Percentiles rank a stretch among this genome's conserved stretches.
Evolutionary conservation across 2,797 vertebrate genomes (phyloP).

Genomic region (Chiroxiphia lanceolata): DNA sequence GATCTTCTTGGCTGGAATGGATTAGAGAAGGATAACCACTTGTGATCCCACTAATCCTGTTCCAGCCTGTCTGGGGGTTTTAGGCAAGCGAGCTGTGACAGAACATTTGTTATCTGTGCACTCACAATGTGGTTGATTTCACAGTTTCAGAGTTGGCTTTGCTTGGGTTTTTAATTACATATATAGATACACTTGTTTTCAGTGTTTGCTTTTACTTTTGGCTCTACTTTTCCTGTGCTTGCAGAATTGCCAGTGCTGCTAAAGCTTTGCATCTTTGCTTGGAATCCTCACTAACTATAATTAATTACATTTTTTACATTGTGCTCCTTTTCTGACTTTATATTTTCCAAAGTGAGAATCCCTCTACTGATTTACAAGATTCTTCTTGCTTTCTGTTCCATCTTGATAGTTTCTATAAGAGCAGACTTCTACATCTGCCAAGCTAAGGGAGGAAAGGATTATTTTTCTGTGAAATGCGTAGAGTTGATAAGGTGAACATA

Average conservation of each 20-base stretch:
- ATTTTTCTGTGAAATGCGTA: neutral
- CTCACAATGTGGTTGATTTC: neutral
- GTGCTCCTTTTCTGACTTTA: neutral
- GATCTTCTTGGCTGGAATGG: conserved; percentile 40
- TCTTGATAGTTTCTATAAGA: neutral
- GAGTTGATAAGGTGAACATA: neutral
- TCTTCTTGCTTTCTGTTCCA: neutral
- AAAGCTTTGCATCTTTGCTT: neutral
- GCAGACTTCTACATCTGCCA: neutral
- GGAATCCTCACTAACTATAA: neutral
- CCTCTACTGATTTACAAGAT: neutral
- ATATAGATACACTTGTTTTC: neutral
- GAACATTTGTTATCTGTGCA: neutral
- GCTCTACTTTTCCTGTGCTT: neutral
- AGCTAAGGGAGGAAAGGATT: neutral
- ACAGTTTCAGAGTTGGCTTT: neutral
- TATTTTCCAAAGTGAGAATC: neutral
- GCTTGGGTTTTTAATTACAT: neutral
- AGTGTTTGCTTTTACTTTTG: neutral
- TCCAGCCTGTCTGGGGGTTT: conserved; percentile 39
- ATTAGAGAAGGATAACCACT: conserved; percentile 57
- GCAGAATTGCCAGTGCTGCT: neutral
- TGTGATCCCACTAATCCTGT: conserved; percentile 56
- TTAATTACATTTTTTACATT: neutral
- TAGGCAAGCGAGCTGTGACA: neutral